Percentiles rank a stretch among this genome's conserved stretches.
Conservation (phyloP, 2,113 vertebrate species). For the Gymnogyps californianus region DNA sequence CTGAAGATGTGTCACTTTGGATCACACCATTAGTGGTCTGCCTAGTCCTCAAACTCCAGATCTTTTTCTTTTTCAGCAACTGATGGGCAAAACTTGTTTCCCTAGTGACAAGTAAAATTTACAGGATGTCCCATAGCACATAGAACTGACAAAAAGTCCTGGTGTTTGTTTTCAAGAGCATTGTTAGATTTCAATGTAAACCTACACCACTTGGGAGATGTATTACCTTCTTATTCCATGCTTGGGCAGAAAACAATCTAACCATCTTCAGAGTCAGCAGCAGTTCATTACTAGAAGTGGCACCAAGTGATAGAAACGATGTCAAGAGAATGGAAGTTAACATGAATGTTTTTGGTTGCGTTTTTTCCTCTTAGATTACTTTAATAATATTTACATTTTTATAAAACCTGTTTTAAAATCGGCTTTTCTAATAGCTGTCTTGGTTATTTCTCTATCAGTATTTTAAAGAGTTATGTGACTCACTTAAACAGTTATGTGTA, state of each 20-base stretch:
- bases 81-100: background rate
- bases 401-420: background rate
- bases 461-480: background rate
- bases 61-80: background rate
- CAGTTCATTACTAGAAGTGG: background rate
- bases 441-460: background rate
- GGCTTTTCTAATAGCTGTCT: background rate
- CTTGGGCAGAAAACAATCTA: background rate
- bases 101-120: background rate
- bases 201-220: background rate
- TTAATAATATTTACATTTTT: background rate
- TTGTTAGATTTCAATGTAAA: background rate
- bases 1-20: background rate
- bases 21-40: background rate
- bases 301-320: background rate
- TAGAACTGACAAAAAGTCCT: background rate
- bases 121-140: background rate
- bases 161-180: background rate
- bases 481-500: background rate
- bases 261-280: background rate
- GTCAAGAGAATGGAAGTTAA: background rate
- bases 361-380: background rate
- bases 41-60: background rate
- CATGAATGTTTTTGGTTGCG: rapidly evolving
- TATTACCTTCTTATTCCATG: background rate